phyloP scores from a whole-genome alignment of 2,888 invertebrate species.

The Platerodrilus igneus region DNA sequence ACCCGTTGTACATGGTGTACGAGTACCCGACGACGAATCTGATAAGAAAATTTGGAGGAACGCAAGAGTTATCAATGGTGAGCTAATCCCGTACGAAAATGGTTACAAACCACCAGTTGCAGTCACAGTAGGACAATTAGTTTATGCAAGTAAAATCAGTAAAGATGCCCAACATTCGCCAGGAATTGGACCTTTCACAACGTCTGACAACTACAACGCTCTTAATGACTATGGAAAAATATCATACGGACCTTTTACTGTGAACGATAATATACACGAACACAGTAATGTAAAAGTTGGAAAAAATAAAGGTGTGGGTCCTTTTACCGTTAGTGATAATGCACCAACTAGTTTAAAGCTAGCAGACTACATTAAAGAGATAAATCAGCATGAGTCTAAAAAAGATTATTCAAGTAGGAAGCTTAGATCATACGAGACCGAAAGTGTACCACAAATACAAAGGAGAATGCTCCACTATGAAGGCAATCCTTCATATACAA shows the following conservation, averaged over 20 bases:
- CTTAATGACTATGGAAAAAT: slow-evolving; percentile 41
- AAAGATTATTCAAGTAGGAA: slow-evolving; percentile 54
- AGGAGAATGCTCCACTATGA: slow-evolving; percentile 68
- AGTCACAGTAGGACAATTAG: slow-evolving; percentile 55
- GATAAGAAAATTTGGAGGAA: slow-evolving; percentile 81
- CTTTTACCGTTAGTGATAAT: slow-evolving; percentile 61
- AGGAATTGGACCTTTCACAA: slow-evolving; percentile 57
- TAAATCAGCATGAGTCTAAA: slow-evolving; percentile 61
- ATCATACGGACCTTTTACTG: slow-evolving; percentile 55
- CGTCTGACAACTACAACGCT: slow-evolving; percentile 55
- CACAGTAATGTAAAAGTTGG: slow-evolving; percentile 32
- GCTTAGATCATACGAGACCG: slow-evolving; percentile 48
- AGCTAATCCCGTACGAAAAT: slow-evolving; percentile 69
- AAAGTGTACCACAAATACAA: slow-evolving; percentile 55
- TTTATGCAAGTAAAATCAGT: slow-evolving; percentile 45
- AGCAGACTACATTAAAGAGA: slow-evolving; percentile 62
- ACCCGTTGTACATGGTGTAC: slow-evolving; percentile 74
- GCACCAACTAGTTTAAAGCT: slow-evolving; percentile 55
- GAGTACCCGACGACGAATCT: slow-evolving; percentile 79
- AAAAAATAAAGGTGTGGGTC: slow-evolving; percentile 52
- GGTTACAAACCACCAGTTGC: slow-evolving; percentile 63
- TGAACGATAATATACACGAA: slow-evolving; percentile 51
- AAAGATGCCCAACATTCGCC: slow-evolving; percentile 13
- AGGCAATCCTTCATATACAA: slow-evolving; percentile 60
- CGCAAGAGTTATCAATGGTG: slow-evolving; percentile 81